Evolutionary conservation across 2,888 invertebrate species (phyloP), one percentile per base, ranked within the genome.

Genomic region (Sphaeridia pumilis): DNA sequence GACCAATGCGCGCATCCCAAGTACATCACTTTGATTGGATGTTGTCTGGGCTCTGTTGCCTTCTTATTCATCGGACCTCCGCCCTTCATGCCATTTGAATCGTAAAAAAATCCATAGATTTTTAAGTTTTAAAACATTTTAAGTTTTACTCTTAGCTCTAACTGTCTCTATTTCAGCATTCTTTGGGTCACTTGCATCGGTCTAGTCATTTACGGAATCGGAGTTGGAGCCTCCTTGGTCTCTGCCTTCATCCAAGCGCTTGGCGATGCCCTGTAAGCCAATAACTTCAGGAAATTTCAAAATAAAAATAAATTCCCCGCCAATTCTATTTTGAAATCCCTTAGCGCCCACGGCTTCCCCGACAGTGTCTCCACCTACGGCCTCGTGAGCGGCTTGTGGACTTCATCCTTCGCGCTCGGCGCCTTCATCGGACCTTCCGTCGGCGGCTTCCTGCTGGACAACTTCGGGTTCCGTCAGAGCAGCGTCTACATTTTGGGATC

Each of bases 321-420:
- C 31, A 31, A 31, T 65, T 28, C 51, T 54, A 27, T 41, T 28
- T 49, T 55, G 64, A n/a, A n/a, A n/a, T n/a, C n/a, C n/a, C n/a
- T n/a, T 70, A 85, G 85, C 65, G 74, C 76, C 0, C 75, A 78
- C 59, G 86, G 86, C 1, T 81, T 87, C 60, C 83, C 86, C 0
- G 87, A 92, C 70, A 83, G 82, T 56, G 75, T 90, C 58, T 84
- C 87, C 67, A 92, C 90, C 0, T 90, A 87, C 67, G 92, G 89
- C 0, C 73, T 89, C 31, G 83, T 90, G 14, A 88, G 89, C 1
- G 90, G 89, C 0, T 75, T 92, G 65, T 92, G 89, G 83, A 88
- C 89, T 1, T 87, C 87, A 1, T 81, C 85, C 0, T 88, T 89
- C 67, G 48, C 48, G 1, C 20, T 48, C 87, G 53, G 53, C 5